These are phyloP conservation scores for Hecatera dysodea DNA, from an alignment of 2,888 invertebrate species.

Conservation along the genomic window DNA sequence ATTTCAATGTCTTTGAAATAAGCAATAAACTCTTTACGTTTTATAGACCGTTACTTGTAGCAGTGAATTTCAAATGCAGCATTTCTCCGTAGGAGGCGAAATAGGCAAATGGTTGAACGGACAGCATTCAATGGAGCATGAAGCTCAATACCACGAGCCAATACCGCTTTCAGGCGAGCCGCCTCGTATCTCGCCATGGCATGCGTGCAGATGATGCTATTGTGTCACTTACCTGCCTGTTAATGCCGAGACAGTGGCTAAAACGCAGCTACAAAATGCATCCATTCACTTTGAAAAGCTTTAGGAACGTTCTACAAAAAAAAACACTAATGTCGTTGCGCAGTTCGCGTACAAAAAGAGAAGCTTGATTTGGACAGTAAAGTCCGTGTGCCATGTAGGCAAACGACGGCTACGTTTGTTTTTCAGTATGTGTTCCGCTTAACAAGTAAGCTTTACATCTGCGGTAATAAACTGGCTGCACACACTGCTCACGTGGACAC, in stretches of 20 bases:
- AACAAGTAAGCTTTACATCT: conserved; percentile 70
- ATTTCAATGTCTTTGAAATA: conserved; percentile 11
- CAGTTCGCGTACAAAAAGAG: conserved; percentile 22
- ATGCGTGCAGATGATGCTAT: conserved; percentile 55
- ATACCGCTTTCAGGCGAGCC: conserved; percentile 67
- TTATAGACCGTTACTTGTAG: conserved; percentile 55
- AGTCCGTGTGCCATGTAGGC: conserved; percentile 32
- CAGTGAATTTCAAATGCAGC: conserved; percentile 52
- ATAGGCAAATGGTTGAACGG: conserved; percentile 70
- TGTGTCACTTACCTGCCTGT: conserved; percentile 38
- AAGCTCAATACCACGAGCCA: conserved; percentile 71
- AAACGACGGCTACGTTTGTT: conserved; percentile 58
- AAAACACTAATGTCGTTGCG: background rate
- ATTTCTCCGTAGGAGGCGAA: conserved; percentile 60
- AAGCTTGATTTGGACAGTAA: conserved; percentile 30
- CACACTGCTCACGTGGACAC: conserved; percentile 66
- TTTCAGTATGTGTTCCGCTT: conserved; percentile 62
- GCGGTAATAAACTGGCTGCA: conserved; percentile 71
- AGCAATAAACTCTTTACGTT: conserved; percentile 32
- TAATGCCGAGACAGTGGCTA: conserved; percentile 27
- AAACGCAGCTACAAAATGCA: background rate
- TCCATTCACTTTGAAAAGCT: background rate
- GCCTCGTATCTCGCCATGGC: conserved; percentile 58
- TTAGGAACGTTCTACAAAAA: background rate
- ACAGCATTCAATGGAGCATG: conserved; percentile 72